These are phyloP conservation scores for Drosophila lini DNA, from an alignment of 1,140 invertebrate genomes.

Conservation along the genomic window DNA sequence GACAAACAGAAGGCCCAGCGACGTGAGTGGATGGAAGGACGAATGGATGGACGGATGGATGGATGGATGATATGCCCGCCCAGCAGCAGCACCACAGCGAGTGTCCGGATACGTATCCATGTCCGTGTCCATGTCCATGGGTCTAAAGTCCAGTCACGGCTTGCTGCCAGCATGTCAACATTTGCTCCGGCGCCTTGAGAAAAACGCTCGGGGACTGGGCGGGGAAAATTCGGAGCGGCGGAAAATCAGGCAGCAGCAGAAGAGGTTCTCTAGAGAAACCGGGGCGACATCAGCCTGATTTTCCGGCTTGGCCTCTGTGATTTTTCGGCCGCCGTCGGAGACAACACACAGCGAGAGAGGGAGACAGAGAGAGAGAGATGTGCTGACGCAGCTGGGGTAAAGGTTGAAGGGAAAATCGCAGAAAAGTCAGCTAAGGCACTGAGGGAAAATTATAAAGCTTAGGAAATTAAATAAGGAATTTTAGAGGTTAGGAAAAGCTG, in stretches of 20 bases:
- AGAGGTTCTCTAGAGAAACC: conserved; percentile 9
- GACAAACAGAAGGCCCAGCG: conserved; percentile 68
- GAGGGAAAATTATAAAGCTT: not conserved
- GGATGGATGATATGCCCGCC: not conserved
- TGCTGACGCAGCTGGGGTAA: conserved; percentile 41
- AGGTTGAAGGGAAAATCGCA: conserved; percentile 8
- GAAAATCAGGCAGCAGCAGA: not conserved
- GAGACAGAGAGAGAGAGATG: conserved; percentile 10
- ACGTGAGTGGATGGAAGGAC: conserved; percentile 41
- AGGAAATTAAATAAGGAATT: too few species aligned
- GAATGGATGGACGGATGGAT: conserved; percentile 19
- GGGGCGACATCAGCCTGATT: conserved; percentile 65
- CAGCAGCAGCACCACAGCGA: not conserved
- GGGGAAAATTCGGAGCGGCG: conserved; percentile 1
- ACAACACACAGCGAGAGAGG: conserved; percentile 5
- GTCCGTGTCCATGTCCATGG: conserved; percentile 34
- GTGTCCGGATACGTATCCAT: conserved; percentile 48
- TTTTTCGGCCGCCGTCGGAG: conserved; percentile 64
- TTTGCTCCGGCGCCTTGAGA: conserved; percentile 58
- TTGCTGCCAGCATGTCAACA: conserved; percentile 61
- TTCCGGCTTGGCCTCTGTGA: conserved; percentile 72
- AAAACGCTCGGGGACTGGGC: conserved; percentile 17
- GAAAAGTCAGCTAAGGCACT: conserved; percentile 28
- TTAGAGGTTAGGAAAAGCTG: not conserved
- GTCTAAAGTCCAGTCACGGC: conserved; percentile 58